Evolutionary conservation across 2,113 vertebrate species (phyloP), one percentile per base, ranked within the genome.

Genomic region (Ursus arctos): DNA sequence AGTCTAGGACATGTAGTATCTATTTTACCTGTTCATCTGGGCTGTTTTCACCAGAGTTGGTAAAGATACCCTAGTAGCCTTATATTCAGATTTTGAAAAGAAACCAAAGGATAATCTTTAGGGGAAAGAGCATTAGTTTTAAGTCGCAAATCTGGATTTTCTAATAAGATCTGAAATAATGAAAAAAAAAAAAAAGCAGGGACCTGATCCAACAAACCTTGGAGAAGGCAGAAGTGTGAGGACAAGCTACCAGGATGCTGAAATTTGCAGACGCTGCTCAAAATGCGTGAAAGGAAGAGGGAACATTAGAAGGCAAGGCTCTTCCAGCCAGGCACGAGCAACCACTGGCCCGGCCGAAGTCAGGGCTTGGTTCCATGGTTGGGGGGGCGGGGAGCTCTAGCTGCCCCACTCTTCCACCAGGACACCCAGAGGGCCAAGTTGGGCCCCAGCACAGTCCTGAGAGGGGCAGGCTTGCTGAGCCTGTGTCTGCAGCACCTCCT

Each of bases 401-500:
- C 77, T 96, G 95, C 33, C 98, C 57, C 98, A 72, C 95, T 98
- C 14, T 93, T 95, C 67, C 19, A 84, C 28, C 61, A 98, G 57
- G 72, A 92, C 4, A 31, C 87, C 33, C 61, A 49, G 5, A 92
- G 47, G 28, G 33, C 76, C n/a, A 80, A 8, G 21, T 13, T 94
- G 51, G 57, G 12, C 4, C 33, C 84, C 2, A 49, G 88, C 55
- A 82, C 95, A 7, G 7, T 87, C n/a, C 88, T 97, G 47, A 97
- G 97, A 98, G 98, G 98, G 82, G 98, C 98, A 94, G 99, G 99
- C 4, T 96, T 99, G 95, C 95, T 99, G 96, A 99, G 99, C 97
- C 98, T 99, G 96, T 99, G 99, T 33, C 95, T 99, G 74, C 99
- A 99, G 87, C 99, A 99, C 97, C 99, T 99, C 94, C 97, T 99